Evolutionary conservation across 2,797 vertebrate genomes (phyloP).

Genomic region (Darevskia nairensis): DNA sequence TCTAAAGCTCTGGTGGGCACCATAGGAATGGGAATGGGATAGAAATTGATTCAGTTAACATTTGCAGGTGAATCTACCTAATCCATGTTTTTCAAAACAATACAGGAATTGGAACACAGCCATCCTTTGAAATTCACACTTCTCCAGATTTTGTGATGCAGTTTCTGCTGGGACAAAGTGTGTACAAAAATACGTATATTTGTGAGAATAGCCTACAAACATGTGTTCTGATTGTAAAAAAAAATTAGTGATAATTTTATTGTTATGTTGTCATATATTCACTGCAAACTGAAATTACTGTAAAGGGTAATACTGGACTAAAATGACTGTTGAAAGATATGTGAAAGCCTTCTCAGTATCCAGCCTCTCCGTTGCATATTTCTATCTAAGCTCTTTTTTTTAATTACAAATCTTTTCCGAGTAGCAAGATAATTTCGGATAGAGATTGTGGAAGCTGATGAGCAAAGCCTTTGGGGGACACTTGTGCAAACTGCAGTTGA

Average conservation of each 20-base stretch:
- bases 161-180: no score
- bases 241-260: no score
- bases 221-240: no score
- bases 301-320: background rate
- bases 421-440: slow-evolving; percentile 1
- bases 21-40: no score
- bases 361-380: background rate
- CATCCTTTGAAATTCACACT: no score
- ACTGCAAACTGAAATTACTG: background rate
- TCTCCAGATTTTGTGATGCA: no score
- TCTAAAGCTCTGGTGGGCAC: background rate
- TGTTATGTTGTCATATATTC: background rate
- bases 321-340: background rate
- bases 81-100: no score
- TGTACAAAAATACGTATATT: no score
- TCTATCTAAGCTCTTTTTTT: background rate
- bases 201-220: no score
- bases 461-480: slow-evolving; percentile 13
- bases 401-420: background rate
- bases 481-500: background rate
- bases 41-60: no score
- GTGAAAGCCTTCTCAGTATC: background rate
- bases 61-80: no score
- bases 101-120: no score
- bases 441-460: background rate